A percentile compares a stretch with the other conserved stretches of the same genome.
These are phyloP conservation scores for Neosilurus hyrtlii DNA, from an alignment of 2,797 vertebrate genomes.

Conservation along the genomic window DNA sequence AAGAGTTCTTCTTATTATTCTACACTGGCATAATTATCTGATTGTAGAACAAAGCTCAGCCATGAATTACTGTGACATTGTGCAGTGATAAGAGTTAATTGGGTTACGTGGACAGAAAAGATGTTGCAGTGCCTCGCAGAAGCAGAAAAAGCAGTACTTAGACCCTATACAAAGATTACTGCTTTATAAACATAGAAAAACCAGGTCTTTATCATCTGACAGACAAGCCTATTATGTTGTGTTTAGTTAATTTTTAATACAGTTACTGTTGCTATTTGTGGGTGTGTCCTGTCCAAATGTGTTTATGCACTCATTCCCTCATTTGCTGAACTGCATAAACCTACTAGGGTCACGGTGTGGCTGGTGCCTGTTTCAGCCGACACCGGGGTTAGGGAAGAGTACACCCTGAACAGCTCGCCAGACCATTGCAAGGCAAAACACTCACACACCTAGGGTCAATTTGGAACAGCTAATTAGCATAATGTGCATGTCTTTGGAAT, in stretches of 20 bases:
- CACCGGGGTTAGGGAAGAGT: too few relatives aligned
- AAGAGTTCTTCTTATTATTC: conserved; percentile 31
- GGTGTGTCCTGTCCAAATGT: background rate
- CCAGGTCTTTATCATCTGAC: background rate
- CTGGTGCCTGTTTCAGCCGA: too few relatives aligned
- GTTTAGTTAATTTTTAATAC: background rate
- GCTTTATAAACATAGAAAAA: conserved; percentile 2
- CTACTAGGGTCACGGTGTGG: too few relatives aligned
- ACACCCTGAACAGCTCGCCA: too few relatives aligned
- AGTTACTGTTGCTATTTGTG: background rate
- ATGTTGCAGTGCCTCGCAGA: background rate
- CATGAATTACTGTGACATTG: conserved; percentile 35
- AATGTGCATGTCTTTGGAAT: too few relatives aligned
- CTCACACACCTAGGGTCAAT: too few relatives aligned
- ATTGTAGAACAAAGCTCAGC: conserved; percentile 19
- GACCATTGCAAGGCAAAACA: too few relatives aligned
- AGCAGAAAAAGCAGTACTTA: conserved; percentile 10
- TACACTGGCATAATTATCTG: conserved; percentile 28
- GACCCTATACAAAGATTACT: conserved; percentile 4
- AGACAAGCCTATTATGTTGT: background rate
- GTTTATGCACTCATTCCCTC: too few relatives aligned
- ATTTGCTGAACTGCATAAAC: too few relatives aligned
- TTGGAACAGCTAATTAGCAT: too few relatives aligned
- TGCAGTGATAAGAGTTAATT: conserved; percentile 45
- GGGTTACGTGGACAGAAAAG: conserved; percentile 32